These are phyloP conservation scores for Pelecanus crispus DNA, from an alignment of 2,113 vertebrate species.

Conservation along the genomic window DNA sequence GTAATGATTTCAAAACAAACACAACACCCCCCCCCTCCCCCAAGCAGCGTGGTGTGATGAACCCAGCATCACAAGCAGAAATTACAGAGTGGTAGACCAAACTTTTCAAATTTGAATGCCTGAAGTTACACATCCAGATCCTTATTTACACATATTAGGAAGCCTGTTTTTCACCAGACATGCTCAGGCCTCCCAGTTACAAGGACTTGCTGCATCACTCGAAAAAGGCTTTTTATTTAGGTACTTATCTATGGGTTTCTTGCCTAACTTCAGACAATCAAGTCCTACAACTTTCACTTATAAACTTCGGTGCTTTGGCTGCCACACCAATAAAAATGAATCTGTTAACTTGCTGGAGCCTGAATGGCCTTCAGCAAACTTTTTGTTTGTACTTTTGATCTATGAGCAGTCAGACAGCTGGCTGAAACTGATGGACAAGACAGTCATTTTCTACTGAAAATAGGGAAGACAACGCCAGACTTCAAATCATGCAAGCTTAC, in stretches of 20 bases:
- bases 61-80: neutral
- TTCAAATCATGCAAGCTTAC: neutral
- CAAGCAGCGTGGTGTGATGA: neutral
- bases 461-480: neutral
- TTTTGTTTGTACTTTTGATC: neutral
- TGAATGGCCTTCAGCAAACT: neutral
- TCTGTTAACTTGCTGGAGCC: neutral
- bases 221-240: neutral
- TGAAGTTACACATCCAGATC: neutral
- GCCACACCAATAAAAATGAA: neutral
- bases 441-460: neutral
- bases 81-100: neutral
- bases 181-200: neutral
- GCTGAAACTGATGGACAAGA: neutral
- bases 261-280: neutral
- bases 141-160: neutral
- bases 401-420: neutral
- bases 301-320: neutral
- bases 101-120: neutral
- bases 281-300: neutral
- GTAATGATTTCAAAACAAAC: neutral
- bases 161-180: neutral
- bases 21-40: neutral
- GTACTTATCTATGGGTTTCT: neutral
- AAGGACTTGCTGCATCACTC: neutral